A percentile compares a stretch with the other conserved stretches of the same genome.
phyloP scores from a whole-genome alignment of 2,797 vertebrate genomes.

The Tinamus major region DNA sequence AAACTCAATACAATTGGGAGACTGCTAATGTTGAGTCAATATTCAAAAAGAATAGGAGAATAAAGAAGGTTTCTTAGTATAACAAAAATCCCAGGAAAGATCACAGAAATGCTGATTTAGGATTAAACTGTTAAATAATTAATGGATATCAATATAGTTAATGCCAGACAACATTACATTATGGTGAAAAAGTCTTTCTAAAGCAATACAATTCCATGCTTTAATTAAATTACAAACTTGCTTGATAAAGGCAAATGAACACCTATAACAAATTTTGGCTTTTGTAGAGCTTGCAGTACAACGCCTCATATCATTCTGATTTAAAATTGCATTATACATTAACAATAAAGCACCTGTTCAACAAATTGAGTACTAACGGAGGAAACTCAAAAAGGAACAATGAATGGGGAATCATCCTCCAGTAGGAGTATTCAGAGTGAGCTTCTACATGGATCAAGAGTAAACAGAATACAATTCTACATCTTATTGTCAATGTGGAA shows the following conservation, averaged over 20 bases:
- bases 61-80: not conserved
- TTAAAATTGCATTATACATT: conserved; percentile 20
- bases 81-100: not conserved
- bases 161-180: not conserved
- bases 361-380: not conserved
- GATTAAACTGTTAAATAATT: not conserved
- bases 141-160: not conserved
- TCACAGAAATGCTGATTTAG: not conserved
- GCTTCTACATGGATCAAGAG: not conserved
- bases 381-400: conserved; percentile 30
- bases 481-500: conserved; percentile 20
- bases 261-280: not conserved
- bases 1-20: not conserved
- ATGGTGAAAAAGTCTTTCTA: not conserved
- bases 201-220: not conserved
- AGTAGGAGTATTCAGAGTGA: not conserved
- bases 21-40: not conserved
- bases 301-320: not conserved
- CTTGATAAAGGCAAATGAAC: not conserved
- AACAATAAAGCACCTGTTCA: conserved; percentile 20
- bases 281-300: conserved; percentile 13
- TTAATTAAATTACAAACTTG: not conserved
- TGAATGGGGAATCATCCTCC: conserved; percentile 25
- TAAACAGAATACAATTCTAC: conserved; percentile 45
- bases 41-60: not conserved